Percentiles rank a stretch among this genome's conserved stretches.
These are phyloP conservation scores for Colaptes auratus DNA, from an alignment of 2,113 vertebrate genomes.

Conservation along the genomic window DNA sequence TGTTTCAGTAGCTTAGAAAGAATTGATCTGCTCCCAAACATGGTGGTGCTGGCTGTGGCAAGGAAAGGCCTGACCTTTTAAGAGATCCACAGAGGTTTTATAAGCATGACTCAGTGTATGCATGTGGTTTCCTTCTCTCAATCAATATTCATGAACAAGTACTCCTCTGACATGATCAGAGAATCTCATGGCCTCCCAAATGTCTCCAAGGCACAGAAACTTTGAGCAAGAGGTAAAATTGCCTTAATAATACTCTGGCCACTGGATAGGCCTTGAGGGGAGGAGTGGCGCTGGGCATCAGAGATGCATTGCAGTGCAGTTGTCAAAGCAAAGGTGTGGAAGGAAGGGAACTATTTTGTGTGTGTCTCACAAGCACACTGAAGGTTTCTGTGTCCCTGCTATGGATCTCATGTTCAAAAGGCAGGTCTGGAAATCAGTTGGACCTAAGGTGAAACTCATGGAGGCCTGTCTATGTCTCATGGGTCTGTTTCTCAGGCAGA, in stretches of 20 bases:
- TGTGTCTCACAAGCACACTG: neutral
- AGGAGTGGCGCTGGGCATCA: neutral
- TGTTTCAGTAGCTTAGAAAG: neutral
- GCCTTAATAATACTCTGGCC: neutral
- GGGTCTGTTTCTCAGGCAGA: neutral
- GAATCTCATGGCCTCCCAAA: neutral
- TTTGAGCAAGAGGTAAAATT: neutral
- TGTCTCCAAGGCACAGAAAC: neutral
- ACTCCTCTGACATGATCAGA: neutral
- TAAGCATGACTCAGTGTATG: neutral
- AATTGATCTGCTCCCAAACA: neutral
- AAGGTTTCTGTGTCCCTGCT: neutral
- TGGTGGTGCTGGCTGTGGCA: neutral
- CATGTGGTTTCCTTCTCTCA: neutral
- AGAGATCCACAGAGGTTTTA: neutral
- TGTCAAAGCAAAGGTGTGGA: neutral
- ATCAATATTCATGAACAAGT: neutral
- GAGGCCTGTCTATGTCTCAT: neutral
- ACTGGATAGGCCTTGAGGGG: neutral
- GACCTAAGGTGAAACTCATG: neutral
- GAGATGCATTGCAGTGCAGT: neutral
- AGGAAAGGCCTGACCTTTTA: neutral
- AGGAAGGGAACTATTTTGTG: neutral
- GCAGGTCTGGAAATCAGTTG: neutral
- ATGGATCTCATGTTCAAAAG: neutral